Evolutionary conservation across 2,797 vertebrate genomes (phyloP).

Genomic region (Amblyraja radiata): DNA sequence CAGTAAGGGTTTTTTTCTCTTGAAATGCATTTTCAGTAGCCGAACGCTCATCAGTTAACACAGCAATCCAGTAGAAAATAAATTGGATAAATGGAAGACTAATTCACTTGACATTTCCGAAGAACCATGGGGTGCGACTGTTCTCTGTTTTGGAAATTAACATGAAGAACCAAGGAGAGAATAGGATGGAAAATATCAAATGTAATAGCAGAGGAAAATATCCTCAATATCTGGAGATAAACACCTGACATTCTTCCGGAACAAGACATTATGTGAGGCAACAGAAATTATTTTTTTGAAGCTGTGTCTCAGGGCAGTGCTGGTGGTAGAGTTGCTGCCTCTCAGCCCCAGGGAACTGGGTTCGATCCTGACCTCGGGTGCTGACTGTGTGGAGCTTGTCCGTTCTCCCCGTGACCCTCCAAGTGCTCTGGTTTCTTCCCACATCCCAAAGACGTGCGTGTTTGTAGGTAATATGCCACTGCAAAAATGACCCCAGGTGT

Average conservation of each 20-base stretch:
- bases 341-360: no score
- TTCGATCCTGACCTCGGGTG: no score
- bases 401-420: no score
- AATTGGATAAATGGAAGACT: constrained; percentile 45
- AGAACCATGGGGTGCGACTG: constrained; percentile 43
- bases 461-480: no score
- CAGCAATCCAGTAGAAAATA: constrained; percentile 44
- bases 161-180: constrained; percentile 39
- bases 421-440: no score
- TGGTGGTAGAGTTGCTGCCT: no score
- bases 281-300: constrained; percentile 45
- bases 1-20: not conserved
- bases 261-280: constrained; percentile 60
- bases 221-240: constrained; percentile 55
- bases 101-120: constrained; percentile 60
- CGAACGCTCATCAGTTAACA: not conserved
- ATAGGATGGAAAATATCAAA: constrained; percentile 48
- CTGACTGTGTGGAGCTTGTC: no score
- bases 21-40: not conserved
- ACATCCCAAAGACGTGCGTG: no score
- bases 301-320: not conserved
- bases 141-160: constrained; percentile 41
- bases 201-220: constrained; percentile 55
- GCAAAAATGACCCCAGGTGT: no score
- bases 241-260: constrained; percentile 55